phyloP scores from a whole-genome alignment of 2,113 vertebrate genomes.

The Corythoichthys intestinalis region DNA sequence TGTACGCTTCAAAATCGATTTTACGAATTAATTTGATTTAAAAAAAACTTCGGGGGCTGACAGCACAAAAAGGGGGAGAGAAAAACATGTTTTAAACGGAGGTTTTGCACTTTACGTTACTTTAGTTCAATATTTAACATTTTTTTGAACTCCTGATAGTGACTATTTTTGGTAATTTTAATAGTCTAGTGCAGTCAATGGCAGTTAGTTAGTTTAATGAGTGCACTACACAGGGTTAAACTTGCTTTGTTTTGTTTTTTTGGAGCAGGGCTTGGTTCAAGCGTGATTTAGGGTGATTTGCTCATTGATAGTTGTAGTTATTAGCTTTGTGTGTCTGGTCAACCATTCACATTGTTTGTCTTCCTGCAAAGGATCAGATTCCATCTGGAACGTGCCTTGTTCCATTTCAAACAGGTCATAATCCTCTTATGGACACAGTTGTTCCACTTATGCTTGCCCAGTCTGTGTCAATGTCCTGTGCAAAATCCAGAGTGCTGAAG shows the following conservation, averaged over 20 bases:
- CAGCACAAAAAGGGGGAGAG: too few relatives aligned
- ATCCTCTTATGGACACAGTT: slow-evolving; percentile 67
- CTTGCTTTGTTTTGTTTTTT: neutral
- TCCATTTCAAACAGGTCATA: slow-evolving; percentile 59
- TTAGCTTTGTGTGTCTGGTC: slow-evolving; percentile 30
- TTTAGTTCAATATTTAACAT: too few relatives aligned
- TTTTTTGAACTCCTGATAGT: too few relatives aligned
- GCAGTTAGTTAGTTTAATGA: too few relatives aligned
- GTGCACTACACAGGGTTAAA: neutral
- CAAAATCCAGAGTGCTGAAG: slow-evolving; percentile 17
- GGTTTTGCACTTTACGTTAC: too few relatives aligned
- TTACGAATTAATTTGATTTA: too few relatives aligned
- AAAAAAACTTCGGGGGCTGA: too few relatives aligned
- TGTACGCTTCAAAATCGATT: too few relatives aligned
- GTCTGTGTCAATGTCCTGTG: slow-evolving; percentile 18
- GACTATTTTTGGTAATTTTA: too few relatives aligned
- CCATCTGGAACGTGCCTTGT: slow-evolving; percentile 60
- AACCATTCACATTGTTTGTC: slow-evolving; percentile 22
- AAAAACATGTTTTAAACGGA: too few relatives aligned
- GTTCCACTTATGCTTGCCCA: slow-evolving; percentile 45
- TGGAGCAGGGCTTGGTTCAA: neutral
- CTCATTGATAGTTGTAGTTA: slow-evolving; percentile 21
- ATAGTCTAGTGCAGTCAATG: too few relatives aligned
- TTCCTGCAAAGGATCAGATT: slow-evolving; percentile 42
- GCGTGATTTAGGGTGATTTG: neutral